A percentile compares a stretch with the other conserved stretches of the same genome.
phyloP scores from a whole-genome alignment of 2,888 invertebrate species.

The Chloroclystis v-ata region DNA sequence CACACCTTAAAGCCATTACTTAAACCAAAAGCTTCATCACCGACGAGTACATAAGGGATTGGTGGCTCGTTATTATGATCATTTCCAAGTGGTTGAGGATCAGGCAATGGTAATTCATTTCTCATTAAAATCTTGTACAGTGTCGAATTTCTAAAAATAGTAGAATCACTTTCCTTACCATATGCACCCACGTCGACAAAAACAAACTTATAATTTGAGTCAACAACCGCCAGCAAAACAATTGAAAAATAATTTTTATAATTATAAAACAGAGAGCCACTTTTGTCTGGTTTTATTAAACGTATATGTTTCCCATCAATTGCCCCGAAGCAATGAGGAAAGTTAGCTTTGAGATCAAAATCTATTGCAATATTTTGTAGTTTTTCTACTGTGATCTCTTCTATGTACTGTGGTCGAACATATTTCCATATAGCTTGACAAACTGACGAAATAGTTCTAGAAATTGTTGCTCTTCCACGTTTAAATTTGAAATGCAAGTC shows the following conservation, averaged over 20 bases:
- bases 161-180: neutral
- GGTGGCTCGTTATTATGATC: conserved; percentile 4
- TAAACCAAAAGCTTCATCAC: conserved; percentile 26
- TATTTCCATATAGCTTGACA: conserved; percentile 13
- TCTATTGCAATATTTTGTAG: conserved; percentile 12
- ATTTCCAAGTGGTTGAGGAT: conserved; percentile 4
- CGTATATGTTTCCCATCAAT: conserved; percentile 25
- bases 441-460: conserved; percentile 21
- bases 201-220: neutral
- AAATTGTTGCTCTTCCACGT: conserved; percentile 23
- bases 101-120: conserved; percentile 8
- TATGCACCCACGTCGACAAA: neutral
- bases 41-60: conserved; percentile 9
- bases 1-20: conserved; percentile 4
- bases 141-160: neutral
- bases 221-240: conserved; percentile 14
- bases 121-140: neutral
- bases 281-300: conserved; percentile 7
- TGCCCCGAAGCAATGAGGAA: conserved; percentile 25
- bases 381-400: conserved; percentile 6
- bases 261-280: conserved; percentile 24
- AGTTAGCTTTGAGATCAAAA: conserved; percentile 20
- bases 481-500: conserved; percentile 32
- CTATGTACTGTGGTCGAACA: conserved; percentile 17
- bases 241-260: conserved; percentile 23